A percentile compares a stretch with the other conserved stretches of the same genome.
phyloP scores from a whole-genome alignment of 1,140 invertebrate species.

The Rhopalosiphum maidis region DNA sequence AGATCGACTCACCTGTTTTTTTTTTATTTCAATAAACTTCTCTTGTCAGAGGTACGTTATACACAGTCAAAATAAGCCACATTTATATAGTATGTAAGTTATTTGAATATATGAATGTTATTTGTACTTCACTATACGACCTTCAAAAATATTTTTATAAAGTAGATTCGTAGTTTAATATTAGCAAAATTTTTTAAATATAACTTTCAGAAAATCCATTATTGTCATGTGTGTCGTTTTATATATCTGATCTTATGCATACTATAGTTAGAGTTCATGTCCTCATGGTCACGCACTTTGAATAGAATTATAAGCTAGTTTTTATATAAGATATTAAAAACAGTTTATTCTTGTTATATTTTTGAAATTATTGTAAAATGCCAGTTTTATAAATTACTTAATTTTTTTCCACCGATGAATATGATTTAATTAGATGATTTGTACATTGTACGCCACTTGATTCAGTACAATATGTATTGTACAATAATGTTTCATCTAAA shows the following conservation, averaged over 20 bases:
- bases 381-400: background rate
- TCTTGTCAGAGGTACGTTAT: background rate
- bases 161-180: background rate
- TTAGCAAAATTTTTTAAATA: background rate
- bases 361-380: background rate
- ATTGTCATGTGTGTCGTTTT: background rate
- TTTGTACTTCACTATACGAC: background rate
- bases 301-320: background rate
- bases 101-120: background rate
- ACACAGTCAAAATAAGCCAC: background rate
- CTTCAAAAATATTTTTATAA: background rate
- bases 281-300: background rate
- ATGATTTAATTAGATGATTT: background rate
- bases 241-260: background rate
- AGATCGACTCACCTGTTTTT: background rate
- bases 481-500: background rate
- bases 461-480: background rate
- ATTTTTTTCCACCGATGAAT: background rate
- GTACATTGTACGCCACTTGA: background rate
- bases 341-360: background rate
- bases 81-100: background rate
- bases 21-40: background rate
- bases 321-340: background rate
- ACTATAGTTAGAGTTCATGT: background rate
- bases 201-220: background rate